Evolutionary conservation across 2,888 invertebrate species (phyloP), one percentile per base, ranked within the genome.

Genomic region (Caenorhabditis panamensis): DNA sequence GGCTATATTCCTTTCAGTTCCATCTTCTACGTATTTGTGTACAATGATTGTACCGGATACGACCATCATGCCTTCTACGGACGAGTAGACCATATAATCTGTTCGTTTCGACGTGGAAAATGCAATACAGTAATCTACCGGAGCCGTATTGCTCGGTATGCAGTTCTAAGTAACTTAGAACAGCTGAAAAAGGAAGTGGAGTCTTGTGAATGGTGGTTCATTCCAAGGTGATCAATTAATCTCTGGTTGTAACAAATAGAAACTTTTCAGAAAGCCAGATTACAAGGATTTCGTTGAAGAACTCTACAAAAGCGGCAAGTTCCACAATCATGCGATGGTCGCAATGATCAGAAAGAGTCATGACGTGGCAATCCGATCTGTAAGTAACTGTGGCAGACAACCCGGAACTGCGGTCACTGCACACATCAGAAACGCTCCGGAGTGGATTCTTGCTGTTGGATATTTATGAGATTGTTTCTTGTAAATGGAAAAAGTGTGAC

Each of bases 51-150:
- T 22, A 28, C 20, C 26, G 67, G 67, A 18, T 66, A 66, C 26
- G 56, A 56, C 1, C 37, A 24, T 20, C 67, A 67, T 22, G 54
- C 67, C 4, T 67, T 28, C 56, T 56, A 56, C 26, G 54, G 56
- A 11, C 44, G 18, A 0, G 13, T 8, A 16, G 18, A 37, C 16
- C 68, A 59, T 2, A 31, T 49, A 5, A 44, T 59, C 13, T 49
- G 49, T 8, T 67, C 67, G 1, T 67, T 67, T 2, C 67, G 67
- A 16, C 67, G 67, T 47, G 67, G 67, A 2, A 56, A 44, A 13
- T 67, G 67, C 56, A 67, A 67, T n/a, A 47, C 44, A 20, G 56
- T 56, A 5, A 44, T 67, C 47, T 67, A 67, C 56, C 41, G 67
- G 44, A 67, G 67, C 20, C 58, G 49, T 16, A n/a, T 24, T 3